Percentiles rank a stretch among this genome's conserved stretches.
Evolutionary conservation across 1,140 invertebrate species (phyloP).

Genomic region (Bombus terrestris): DNA sequence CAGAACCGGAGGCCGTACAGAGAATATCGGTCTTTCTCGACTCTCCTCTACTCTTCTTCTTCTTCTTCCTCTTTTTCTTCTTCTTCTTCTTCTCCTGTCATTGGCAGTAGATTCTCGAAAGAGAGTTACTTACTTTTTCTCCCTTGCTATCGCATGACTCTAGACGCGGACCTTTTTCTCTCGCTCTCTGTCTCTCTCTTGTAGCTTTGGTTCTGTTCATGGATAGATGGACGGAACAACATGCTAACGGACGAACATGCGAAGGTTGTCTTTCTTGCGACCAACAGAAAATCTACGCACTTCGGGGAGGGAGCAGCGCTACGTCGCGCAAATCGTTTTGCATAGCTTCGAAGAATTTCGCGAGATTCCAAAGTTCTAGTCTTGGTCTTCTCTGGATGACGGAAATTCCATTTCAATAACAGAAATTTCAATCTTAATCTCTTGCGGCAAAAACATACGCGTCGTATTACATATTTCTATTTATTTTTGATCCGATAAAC

Average conservation of each 20-base stretch:
- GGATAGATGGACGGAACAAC: constrained; percentile 70
- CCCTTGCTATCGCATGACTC: constrained; percentile 38
- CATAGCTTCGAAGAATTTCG: too few species aligned
- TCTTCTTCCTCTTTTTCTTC: too few species aligned
- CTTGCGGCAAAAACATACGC: too few species aligned
- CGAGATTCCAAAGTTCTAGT: too few species aligned
- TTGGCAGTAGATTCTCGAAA: background rate
- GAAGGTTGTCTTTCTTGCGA: constrained; percentile 43
- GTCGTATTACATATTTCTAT: too few species aligned
- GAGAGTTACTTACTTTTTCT: constrained; percentile 2
- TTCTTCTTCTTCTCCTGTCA: background rate
- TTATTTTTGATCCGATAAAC: too few species aligned
- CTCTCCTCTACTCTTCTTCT: background rate
- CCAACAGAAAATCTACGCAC: constrained; percentile 42
- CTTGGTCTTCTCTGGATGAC: too few species aligned
- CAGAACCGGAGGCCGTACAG: background rate
- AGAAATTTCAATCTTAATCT: too few species aligned
- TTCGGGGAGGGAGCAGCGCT: constrained; percentile 52
- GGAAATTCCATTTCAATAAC: too few species aligned
- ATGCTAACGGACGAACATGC: constrained; percentile 40
- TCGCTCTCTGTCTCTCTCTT: constrained; percentile 27
- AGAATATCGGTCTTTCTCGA: background rate
- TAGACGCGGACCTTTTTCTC: constrained; percentile 7
- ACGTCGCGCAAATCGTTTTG: background rate
- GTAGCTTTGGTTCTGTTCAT: constrained; percentile 65